These are phyloP conservation scores for Sicus ferrugineus DNA, from an alignment of 2,888 invertebrate species.

Conservation along the genomic window DNA sequence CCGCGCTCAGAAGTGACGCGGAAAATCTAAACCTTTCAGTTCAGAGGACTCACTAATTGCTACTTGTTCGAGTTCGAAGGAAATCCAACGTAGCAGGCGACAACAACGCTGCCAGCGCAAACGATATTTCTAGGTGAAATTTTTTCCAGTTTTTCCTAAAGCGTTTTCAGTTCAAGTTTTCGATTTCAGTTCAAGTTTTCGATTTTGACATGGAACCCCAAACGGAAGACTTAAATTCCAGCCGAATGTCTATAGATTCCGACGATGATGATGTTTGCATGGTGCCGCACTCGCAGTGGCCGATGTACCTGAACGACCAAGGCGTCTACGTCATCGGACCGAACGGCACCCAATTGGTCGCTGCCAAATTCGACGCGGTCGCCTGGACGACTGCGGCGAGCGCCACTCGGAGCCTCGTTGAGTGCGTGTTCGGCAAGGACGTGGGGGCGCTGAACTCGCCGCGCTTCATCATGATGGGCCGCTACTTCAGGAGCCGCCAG, in stretches of 20 bases:
- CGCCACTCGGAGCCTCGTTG: background rate
- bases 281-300: background rate
- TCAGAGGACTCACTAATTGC: too few relatives aligned
- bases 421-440: background rate
- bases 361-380: background rate
- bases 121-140: too few relatives aligned
- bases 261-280: slow-evolving; percentile 6
- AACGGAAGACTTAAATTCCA: background rate
- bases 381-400: background rate
- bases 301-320: background rate
- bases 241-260: background rate
- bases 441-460: background rate
- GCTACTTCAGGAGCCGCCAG: background rate
- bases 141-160: too few relatives aligned
- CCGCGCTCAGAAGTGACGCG: too few relatives aligned
- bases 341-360: background rate
- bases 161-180: too few relatives aligned
- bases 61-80: too few relatives aligned
- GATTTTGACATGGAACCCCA: background rate
- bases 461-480: background rate
- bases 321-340: background rate
- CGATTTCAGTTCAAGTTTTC: too few relatives aligned
- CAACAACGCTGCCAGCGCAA: too few relatives aligned
- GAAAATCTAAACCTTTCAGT: too few relatives aligned
- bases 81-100: too few relatives aligned